A percentile compares a stretch with the other conserved stretches of the same genome.
Conservation (phyloP, 2,113 vertebrate species). For the Syrmaticus mikado region DNA sequence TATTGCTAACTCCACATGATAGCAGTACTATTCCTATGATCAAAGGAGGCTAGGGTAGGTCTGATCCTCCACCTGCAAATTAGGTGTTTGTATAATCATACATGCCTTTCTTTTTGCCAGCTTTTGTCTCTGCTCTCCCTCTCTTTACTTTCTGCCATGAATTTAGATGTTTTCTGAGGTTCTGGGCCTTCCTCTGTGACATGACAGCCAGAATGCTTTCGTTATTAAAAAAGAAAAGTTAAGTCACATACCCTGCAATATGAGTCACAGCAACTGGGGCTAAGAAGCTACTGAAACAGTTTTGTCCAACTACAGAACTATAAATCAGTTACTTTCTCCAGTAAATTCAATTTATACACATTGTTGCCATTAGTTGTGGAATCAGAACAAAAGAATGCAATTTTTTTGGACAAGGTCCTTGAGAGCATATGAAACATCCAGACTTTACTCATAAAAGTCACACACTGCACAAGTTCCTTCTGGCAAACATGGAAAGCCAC, state of each 20-base stretch:
- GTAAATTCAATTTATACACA: rapidly evolving
- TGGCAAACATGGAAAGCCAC: neutral
- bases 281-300: neutral
- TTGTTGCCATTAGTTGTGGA: neutral
- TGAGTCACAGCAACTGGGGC: neutral
- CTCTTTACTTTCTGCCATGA: neutral
- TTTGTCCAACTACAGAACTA: neutral
- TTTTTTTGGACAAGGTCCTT: neutral
- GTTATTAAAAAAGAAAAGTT: neutral
- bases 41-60: neutral
- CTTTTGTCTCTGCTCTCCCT: neutral
- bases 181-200: neutral
- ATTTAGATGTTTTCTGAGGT: neutral
- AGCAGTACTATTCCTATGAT: neutral
- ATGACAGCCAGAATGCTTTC: neutral
- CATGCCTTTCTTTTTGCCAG: neutral
- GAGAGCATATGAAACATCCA: neutral
- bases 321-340: neutral
- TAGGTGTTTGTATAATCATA: neutral
- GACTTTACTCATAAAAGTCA: neutral
- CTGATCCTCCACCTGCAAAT: neutral
- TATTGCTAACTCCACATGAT: rapidly evolving
- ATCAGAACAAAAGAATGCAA: neutral
- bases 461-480: neutral
- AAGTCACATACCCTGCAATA: neutral